Base-by-base conservation (phyloP, 2,888 invertebrate genomes). In the Zootermopsis nevadensis region DNA sequence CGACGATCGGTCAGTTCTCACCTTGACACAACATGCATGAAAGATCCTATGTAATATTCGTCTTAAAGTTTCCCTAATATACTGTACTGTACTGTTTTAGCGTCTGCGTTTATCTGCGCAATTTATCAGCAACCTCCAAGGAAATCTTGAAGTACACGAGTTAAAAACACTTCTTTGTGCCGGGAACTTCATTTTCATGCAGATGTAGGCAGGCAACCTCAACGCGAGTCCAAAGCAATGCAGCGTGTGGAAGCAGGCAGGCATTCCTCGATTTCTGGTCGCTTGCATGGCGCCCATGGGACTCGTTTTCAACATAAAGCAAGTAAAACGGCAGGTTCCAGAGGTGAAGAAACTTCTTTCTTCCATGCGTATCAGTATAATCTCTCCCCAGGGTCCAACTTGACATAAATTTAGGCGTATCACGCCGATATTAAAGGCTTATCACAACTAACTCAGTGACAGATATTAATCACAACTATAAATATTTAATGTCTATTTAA, bases 241-340 rank as follows among this genome's bases (percentile, higher is more conserved):
- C 33, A 33, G 69, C 15, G 33, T 74, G 74, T 6, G 4, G 74
- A 35, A 7, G 60, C 2, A 12, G 60, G 60, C n/a, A 27, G 27
- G 60, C 60, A n/a, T 31, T 42, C 35, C 38, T 74, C 74, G 74
- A 74, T 74, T 42, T 74, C 74, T 74, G 74, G 74, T 74, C 74
- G 31, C 31, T 38, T 74, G n/a, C 10, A 79, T 60, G n/a, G 33
- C 38, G 38, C 79, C 79, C 79, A 12, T 12, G 79, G 79, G 79
- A 79, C 79, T 79, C 79, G 79, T 79, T 66, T 55, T 31, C 77
- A 27, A 24, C 30, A 27, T 31, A 77, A 55, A 31, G 55, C 31
- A 77, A 31, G 31, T 77, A 53, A 77, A 69, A 27, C 2, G 7
- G 31, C 19, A 30, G 74, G 74, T 74, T 74, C 15, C 35, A 38